Evolutionary conservation across 2,888 invertebrate genomes (phyloP), one percentile per base, ranked within the genome.

Genomic region (Leucoptera coffeella): DNA sequence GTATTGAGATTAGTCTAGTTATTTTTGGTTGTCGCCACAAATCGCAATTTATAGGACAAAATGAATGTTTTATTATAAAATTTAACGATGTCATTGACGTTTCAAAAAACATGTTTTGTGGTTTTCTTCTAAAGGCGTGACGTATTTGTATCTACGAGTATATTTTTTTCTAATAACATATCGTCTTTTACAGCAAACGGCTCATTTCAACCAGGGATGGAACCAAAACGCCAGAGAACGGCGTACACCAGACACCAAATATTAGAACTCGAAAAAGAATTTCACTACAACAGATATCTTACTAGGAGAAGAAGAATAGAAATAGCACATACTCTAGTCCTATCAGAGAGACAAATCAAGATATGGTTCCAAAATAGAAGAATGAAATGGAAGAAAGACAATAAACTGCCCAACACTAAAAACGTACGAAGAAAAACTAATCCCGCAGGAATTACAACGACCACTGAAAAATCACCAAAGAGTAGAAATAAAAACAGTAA

Each of bases 181-280:
- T n/a, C n/a, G n/a, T n/a, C n/a, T n/a, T 59, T 59, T 76, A 34
- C 78, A 91, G 91, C 88, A 25, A 89, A 87, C 54, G 90, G 90
- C 34, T 78, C 81, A 26, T 92, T 78, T 57, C 87, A 88, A 56
- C 90, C 91, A 6, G 91, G 91, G 32, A 90, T 90, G 85, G 93
- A 95, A 57, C 91, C 93, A 27, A 95, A 95, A 61, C 78, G 96
- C 35, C 94, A 95, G 57, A 78, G 96, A 42, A 96, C 95, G 39
- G 95, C 95, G 34, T 96, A 96, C 77, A 96, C 95, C 33, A 82
- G 95, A 58, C 93, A 94, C 75, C 96, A 96, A 77, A 94, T 95
- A 52, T 76, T 96, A 56, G 95, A 96, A 67, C 75, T 96, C 49
- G 95, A 95, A 59, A 95, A 95, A 58, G 95, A 95, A 74, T 96